phyloP scores from a whole-genome alignment of 30 jellyfish, hydroid and myxozoan genomes.

The Hydractinia echinata region DNA sequence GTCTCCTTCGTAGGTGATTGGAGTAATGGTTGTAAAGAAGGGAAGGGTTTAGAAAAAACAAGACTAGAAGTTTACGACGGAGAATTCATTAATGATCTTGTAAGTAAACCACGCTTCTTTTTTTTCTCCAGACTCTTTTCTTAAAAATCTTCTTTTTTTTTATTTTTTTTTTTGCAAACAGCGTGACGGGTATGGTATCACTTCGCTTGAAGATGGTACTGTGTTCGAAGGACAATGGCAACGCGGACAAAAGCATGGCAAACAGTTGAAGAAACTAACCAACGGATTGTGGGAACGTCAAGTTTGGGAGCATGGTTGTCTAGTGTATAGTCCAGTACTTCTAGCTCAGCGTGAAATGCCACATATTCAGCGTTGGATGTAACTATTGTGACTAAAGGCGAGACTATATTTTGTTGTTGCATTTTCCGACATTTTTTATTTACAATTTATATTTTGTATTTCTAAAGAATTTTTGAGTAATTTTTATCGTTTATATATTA shows the following conservation, averaged over 20 bases:
- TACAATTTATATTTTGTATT: too few relatives aligned
- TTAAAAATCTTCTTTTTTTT: not conserved
- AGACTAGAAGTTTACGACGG: conserved; percentile 67
- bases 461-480: too few relatives aligned
- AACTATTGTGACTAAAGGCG: not conserved
- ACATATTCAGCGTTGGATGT: conserved; percentile 31
- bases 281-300: conserved; percentile 81
- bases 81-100: conserved; percentile 65
- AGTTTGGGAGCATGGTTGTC: conserved; percentile 69
- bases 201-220: conserved; percentile 45
- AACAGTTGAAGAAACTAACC: conserved; percentile 47
- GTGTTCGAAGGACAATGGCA: conserved; percentile 75
- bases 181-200: conserved; percentile 87
- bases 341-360: conserved; percentile 76
- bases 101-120: conserved; percentile 7
- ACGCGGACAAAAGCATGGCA: conserved; percentile 82
- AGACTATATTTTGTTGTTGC: too few relatives aligned
- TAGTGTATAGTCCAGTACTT: conserved; percentile 59
- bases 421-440: too few relatives aligned
- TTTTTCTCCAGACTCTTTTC: not conserved
- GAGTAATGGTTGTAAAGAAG: conserved; percentile 69
- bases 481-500: too few relatives aligned
- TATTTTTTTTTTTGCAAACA: conserved; percentile 15
- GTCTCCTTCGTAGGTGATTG: conserved; percentile 59
- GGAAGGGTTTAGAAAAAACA: conserved; percentile 67